Evolutionary conservation across 2,888 invertebrate genomes (phyloP).

Genomic region (Noctua fimbriata): DNA sequence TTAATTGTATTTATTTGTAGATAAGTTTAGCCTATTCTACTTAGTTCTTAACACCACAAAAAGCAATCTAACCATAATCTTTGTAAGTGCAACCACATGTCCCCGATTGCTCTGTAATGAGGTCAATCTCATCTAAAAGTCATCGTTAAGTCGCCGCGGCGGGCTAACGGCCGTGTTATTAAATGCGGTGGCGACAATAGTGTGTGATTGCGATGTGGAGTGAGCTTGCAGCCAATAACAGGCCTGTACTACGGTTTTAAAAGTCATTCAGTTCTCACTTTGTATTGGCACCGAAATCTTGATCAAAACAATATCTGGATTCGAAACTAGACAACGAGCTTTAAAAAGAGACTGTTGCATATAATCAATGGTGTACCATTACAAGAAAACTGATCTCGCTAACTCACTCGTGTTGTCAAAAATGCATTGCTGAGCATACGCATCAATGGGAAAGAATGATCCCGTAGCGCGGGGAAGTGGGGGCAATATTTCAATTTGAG

Average conservation of each 20-base stretch:
- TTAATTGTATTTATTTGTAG: background rate
- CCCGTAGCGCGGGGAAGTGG: too few species aligned
- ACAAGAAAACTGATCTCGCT: background rate
- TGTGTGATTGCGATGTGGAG: conserved; percentile 72
- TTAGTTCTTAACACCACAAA: background rate
- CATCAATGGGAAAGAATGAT: background rate
- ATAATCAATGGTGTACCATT: background rate
- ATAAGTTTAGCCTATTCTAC: background rate
- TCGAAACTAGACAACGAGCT: too few species aligned
- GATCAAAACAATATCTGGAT: background rate
- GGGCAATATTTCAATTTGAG: background rate
- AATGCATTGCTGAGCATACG: background rate
- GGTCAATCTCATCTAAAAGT: conserved; percentile 51
- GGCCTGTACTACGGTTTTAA: conserved; percentile 42
- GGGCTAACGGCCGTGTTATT: conserved; percentile 65
- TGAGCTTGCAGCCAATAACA: conserved; percentile 65
- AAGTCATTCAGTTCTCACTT: conserved; percentile 46
- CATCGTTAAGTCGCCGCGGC: conserved; percentile 40
- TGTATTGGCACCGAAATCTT: background rate
- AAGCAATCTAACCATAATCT: conserved; percentile 11
- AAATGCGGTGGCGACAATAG: conserved; percentile 72
- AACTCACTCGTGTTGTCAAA: background rate
- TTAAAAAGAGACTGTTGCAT: background rate
- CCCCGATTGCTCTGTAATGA: conserved; percentile 42
- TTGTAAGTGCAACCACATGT: conserved; percentile 55